Evolutionary conservation across 2,888 invertebrate genomes (phyloP).

Genomic region (Trilocha varians): DNA sequence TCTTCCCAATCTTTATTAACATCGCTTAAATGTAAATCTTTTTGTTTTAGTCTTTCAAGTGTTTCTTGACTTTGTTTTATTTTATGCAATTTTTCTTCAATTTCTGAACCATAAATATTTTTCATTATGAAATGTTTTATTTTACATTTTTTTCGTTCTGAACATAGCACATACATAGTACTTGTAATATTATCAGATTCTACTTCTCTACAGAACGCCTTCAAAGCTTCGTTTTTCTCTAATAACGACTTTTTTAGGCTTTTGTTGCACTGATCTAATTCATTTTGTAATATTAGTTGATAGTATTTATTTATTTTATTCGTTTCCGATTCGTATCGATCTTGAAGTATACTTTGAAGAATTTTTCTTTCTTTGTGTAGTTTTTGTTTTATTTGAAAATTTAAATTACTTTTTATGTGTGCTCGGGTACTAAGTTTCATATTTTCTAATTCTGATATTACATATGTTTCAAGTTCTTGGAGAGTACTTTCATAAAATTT

Average conservation of each 20-base stretch:
- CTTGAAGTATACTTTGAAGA: conserved; percentile 32
- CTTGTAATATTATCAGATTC: conserved; percentile 48
- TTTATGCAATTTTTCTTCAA: conserved; percentile 35
- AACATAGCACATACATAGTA: conserved; percentile 58
- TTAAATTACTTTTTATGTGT: conserved; percentile 38
- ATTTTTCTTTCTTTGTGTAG: conserved; percentile 33
- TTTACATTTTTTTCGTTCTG: conserved; percentile 58
- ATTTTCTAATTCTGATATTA: conserved; percentile 37
- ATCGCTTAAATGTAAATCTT: conserved; percentile 30
- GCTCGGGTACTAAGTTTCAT: conserved; percentile 34
- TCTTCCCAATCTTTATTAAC: conserved; percentile 54
- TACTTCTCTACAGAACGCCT: conserved; percentile 42
- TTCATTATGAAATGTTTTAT: conserved; percentile 48
- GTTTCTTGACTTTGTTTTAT: conserved; percentile 37
- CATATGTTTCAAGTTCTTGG: conserved; percentile 45
- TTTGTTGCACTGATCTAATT: conserved; percentile 31
- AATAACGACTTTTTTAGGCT: conserved; percentile 34
- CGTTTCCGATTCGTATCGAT: conserved; percentile 35
- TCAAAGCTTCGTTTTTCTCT: conserved; percentile 50
- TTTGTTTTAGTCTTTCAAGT: conserved; percentile 30
- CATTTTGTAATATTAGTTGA: conserved; percentile 42
- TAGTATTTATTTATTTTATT: conserved; percentile 50
- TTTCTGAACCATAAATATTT: conserved; percentile 37
- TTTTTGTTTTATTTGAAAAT: conserved; percentile 42
- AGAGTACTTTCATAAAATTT: conserved; percentile 47